phyloP scores from a whole-genome alignment of 2,888 invertebrate species.

The Pandemis heparana region DNA sequence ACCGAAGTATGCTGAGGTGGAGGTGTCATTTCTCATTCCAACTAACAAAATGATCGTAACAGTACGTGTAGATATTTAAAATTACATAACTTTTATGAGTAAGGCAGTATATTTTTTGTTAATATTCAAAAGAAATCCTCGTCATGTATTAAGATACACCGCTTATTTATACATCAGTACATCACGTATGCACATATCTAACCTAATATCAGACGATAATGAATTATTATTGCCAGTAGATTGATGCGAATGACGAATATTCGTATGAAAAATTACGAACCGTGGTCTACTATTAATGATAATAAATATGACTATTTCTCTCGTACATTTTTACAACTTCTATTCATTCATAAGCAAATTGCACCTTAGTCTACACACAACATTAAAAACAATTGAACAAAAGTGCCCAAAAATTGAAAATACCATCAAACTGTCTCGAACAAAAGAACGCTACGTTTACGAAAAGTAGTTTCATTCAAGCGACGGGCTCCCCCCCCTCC shows the following conservation, averaged over 20 bases:
- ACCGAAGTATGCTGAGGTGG: neutral
- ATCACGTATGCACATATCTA: conserved; percentile 45
- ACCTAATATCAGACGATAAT: conserved; percentile 51
- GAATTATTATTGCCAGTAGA: conserved; percentile 51
- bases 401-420: conserved; percentile 38
- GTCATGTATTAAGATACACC: conserved; percentile 48
- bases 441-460: conserved; percentile 35
- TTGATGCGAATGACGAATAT: conserved; percentile 43
- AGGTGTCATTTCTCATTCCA: conserved; percentile 54
- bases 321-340: conserved; percentile 45
- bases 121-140: conserved; percentile 52
- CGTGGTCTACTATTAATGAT: conserved; percentile 47
- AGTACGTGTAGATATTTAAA: conserved; percentile 45
- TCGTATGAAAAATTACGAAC: conserved; percentile 45
- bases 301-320: conserved; percentile 50
- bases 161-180: conserved; percentile 45
- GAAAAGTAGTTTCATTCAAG: conserved; percentile 35
- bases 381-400: conserved; percentile 42
- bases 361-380: conserved; percentile 45
- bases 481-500: conserved; percentile 48
- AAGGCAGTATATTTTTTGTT: conserved; percentile 63
- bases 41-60: conserved; percentile 47
- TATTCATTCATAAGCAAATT: conserved; percentile 48
- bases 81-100: conserved; percentile 59
- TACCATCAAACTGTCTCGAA: conserved; percentile 36